A percentile compares a stretch with the other conserved stretches of the same genome.
Conservation (phyloP, 92 coral and sea anemone genomes). For the Paramuricea clavata region DNA sequence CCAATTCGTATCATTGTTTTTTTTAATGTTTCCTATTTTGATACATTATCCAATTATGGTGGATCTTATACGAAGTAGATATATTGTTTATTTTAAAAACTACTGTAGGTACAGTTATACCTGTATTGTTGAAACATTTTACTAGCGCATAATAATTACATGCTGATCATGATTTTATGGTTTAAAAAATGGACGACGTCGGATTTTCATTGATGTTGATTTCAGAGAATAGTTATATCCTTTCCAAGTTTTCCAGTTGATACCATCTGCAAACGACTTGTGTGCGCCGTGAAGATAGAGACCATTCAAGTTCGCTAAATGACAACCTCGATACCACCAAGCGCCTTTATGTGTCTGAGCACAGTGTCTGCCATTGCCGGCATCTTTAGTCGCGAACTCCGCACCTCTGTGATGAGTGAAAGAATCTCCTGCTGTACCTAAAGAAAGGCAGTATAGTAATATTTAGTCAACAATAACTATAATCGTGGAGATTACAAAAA, state of each 20-base stretch:
- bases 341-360: slow-evolving; percentile 45
- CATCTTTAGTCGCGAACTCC: background rate
- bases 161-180: background rate
- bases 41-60: no score
- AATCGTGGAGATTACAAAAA: no score
- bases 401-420: background rate
- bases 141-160: no score
- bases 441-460: no score
- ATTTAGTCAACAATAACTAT: no score
- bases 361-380: slow-evolving; percentile 39
- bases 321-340: slow-evolving; percentile 65
- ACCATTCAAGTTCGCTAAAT: slow-evolving; percentile 54
- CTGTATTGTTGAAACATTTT: no score
- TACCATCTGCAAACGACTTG: slow-evolving; percentile 48
- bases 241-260: slow-evolving; percentile 72
- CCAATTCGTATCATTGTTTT: no score
- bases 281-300: slow-evolving; percentile 64
- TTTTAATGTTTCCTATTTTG: no score
- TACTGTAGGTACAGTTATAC: no score
- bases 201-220: no score
- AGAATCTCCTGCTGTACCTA: slow-evolving; percentile 5
- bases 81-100: no score
- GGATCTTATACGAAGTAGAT: no score
- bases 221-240: slow-evolving; percentile 66
- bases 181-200: background rate